These are phyloP conservation scores for Eupeodes latifasciatus DNA, from an alignment of 2,888 invertebrate genomes.

Conservation along the genomic window DNA sequence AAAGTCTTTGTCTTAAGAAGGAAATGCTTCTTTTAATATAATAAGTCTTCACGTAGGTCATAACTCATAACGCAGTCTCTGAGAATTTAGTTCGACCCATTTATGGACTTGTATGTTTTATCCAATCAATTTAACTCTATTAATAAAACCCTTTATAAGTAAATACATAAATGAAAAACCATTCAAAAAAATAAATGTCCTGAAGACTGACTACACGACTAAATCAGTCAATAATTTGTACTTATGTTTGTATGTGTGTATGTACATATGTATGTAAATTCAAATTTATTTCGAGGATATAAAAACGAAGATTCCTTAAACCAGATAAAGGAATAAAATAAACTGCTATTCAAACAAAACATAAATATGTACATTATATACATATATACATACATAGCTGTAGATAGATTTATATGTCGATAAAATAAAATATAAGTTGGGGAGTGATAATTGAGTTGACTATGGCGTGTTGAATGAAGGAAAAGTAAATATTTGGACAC, in stretches of 20 bases:
- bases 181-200: slow-evolving; percentile 27
- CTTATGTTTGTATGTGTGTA: too few relatives aligned
- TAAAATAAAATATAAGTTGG: slow-evolving; percentile 12
- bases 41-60: too few relatives aligned
- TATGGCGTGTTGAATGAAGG: slow-evolving; percentile 56
- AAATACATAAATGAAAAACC: slow-evolving; percentile 36
- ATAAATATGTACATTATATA: background rate
- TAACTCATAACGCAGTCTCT: too few relatives aligned
- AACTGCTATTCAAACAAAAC: background rate
- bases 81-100: background rate
- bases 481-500: slow-evolving; percentile 59
- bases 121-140: slow-evolving; percentile 48
- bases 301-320: background rate
- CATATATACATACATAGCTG: background rate
- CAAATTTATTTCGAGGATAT: background rate
- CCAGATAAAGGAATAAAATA: slow-evolving; percentile 16
- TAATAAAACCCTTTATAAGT: slow-evolving; percentile 36
- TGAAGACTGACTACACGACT: background rate
- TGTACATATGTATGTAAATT: background rate
- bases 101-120: background rate
- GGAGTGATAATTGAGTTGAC: slow-evolving; percentile 33
- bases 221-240: background rate
- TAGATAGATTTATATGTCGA: slow-evolving; percentile 7
- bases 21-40: too few relatives aligned
- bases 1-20: too few relatives aligned